Percentiles rank a stretch among this genome's conserved stretches.
phyloP scores from a whole-genome alignment of 2,797 vertebrate species.

The Lepidocolaptes lacrymiger region DNA sequence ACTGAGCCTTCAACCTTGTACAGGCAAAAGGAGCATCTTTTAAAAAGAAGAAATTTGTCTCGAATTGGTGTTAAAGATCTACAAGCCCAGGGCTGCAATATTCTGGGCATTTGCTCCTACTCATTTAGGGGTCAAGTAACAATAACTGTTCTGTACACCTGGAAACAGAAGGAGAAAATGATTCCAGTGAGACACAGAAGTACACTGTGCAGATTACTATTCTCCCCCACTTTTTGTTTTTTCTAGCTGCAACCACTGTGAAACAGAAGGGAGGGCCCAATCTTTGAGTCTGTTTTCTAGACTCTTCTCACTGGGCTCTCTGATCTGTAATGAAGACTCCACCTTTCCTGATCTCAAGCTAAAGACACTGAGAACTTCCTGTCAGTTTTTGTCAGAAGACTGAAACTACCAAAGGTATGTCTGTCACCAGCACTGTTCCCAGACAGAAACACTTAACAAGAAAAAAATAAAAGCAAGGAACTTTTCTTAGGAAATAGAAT shows the following conservation, averaged over 20 bases:
- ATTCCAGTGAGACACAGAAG: neutral
- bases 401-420: neutral
- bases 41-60: neutral
- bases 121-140: neutral
- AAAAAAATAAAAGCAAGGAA: neutral
- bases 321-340: neutral
- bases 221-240: rapidly evolving
- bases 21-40: neutral
- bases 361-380: neutral
- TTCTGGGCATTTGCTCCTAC: neutral
- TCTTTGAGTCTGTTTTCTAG: neutral
- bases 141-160: neutral
- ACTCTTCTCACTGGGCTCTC: neutral
- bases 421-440: neutral
- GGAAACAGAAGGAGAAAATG: neutral
- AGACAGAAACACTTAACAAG: neutral
- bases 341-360: neutral
- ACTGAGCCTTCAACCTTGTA: neutral
- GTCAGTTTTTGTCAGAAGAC: neutral
- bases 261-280: neutral
- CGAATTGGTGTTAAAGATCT: rapidly evolving
- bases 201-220: neutral
- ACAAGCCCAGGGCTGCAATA: neutral
- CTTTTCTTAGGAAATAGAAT: neutral
- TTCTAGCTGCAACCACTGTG: neutral